Evolutionary conservation across 2,888 invertebrate genomes (phyloP), one percentile per base, ranked within the genome.

Genomic region (Patella ulyssiponensis): DNA sequence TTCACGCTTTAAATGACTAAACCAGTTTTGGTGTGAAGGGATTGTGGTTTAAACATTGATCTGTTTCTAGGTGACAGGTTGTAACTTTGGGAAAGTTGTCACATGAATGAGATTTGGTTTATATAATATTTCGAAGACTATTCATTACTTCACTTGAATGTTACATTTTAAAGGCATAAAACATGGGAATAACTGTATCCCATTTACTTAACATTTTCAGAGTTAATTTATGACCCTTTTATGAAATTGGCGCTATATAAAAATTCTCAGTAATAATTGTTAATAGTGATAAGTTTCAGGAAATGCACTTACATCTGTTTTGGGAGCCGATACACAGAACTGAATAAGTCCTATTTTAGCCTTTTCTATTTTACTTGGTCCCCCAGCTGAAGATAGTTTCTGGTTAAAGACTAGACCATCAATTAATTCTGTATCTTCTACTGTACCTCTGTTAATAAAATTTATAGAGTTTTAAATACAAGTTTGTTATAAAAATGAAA

Each of bases 301-400:
- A 9, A 71, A 53, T 14, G 17, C 33, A 86, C 89, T 87, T 85
- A 92, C 91, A 87, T 99, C 99, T 77, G 99, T 99, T 93, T 99
- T 99, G 11, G 99, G 99, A 75, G 99, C 97, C 17, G 99, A 99
- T 92, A 99, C 97, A 92, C 99, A 99, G 93, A 99, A 99, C 92
- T 99, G 99, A 85, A 99, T 99, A 20, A 99, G 94, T 79, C 96
- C 99, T 92, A 99, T 97, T 93, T 98, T 99, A 9, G 98, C 99
- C 91, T 99, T 99, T 92, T 99, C 99, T 79, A 99, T 94, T 86
- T 96, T 95, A 88, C 95, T 96, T 0, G 98, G 98, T 0, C 98
- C 98, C 90, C 96, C 97, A 33, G 95, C 94, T 54, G 92, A 91
- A 88, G 98, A 97, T 0, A 96, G 94, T 88, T 95, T 96, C 90